Percentiles rank a stretch among this genome's conserved stretches.
Evolutionary conservation across 2,888 invertebrate genomes (phyloP).

Genomic region (Eulithis testata): DNA sequence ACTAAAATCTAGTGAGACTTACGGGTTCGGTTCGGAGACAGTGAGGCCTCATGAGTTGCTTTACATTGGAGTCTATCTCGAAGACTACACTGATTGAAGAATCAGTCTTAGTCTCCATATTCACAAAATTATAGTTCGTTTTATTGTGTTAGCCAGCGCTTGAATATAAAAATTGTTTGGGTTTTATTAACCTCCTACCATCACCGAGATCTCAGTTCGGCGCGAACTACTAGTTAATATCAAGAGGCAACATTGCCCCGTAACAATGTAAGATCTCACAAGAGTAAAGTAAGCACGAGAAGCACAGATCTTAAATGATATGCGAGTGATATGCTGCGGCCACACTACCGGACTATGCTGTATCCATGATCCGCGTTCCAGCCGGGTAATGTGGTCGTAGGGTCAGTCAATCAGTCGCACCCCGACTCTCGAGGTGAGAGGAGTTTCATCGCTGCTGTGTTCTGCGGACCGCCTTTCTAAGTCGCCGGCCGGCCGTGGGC

Average conservation of each 20-base stretch:
- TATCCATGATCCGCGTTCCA: not conserved
- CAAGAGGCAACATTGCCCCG: not conserved
- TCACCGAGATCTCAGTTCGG: too few relatives aligned
- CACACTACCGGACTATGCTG: not conserved
- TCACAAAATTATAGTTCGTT: not conserved
- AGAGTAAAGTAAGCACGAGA: not conserved
- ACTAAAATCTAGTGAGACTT: conserved; percentile 6
- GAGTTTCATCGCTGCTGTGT: conserved; percentile 61
- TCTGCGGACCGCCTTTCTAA: conserved; percentile 69
- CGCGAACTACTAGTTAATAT: not conserved
- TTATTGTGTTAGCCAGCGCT: not conserved
- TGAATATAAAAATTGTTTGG: too few relatives aligned
- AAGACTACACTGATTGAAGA: not conserved
- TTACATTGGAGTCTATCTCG: not conserved
- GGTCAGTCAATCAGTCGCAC: conserved; percentile 3
- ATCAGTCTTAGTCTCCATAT: not conserved
- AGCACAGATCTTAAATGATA: not conserved
- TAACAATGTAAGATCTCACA: not conserved
- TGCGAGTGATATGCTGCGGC: not conserved
- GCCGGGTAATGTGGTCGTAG: conserved; percentile 1
- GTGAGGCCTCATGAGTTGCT: not conserved
- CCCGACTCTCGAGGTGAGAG: not conserved
- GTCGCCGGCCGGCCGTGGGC: conserved; percentile 52
- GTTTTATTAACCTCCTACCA: too few relatives aligned
- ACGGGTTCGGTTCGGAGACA: conserved; percentile 1